phyloP scores from a whole-genome alignment of 2,797 vertebrate genomes.

The Poecilia wingei region DNA sequence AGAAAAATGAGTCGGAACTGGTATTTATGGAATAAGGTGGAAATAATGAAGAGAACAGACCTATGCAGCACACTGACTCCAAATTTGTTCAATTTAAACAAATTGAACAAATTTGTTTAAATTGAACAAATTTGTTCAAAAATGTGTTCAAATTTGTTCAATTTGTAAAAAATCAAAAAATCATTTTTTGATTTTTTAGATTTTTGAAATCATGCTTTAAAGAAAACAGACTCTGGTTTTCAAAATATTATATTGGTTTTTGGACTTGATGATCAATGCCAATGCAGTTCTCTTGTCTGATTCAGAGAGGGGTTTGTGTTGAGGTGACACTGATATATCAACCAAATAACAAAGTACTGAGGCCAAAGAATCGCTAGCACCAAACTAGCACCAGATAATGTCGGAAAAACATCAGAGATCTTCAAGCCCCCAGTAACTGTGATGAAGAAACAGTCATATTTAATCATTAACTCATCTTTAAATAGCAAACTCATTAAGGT shows the following conservation, averaged over 20 bases:
- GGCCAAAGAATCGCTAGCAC: not conserved
- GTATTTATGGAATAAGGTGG: not conserved
- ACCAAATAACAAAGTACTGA: not conserved
- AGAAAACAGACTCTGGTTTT: not conserved
- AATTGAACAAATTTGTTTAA: too few species aligned
- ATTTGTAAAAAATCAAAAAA: too few species aligned
- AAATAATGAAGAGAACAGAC: not conserved
- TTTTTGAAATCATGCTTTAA: not conserved
- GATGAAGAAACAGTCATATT: not conserved
- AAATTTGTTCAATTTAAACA: not conserved
- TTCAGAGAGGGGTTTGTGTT: not conserved
- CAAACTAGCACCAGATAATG: not conserved
- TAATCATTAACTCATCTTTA: not conserved
- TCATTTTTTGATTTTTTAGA: not conserved
- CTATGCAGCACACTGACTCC: not conserved
- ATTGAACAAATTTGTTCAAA: too few species aligned
- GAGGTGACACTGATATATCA: not conserved
- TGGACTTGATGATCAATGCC: not conserved
- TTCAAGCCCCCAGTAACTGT: not conserved
- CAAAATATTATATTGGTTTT: not conserved
- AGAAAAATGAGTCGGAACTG: not conserved
- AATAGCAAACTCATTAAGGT: slow-evolving; percentile 19
- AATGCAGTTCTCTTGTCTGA: not conserved
- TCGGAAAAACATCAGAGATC: not conserved
- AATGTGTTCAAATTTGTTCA: not conserved